Evolutionary conservation across 1,140 invertebrate genomes (phyloP).

Genomic region (Aphelinus certus): DNA sequence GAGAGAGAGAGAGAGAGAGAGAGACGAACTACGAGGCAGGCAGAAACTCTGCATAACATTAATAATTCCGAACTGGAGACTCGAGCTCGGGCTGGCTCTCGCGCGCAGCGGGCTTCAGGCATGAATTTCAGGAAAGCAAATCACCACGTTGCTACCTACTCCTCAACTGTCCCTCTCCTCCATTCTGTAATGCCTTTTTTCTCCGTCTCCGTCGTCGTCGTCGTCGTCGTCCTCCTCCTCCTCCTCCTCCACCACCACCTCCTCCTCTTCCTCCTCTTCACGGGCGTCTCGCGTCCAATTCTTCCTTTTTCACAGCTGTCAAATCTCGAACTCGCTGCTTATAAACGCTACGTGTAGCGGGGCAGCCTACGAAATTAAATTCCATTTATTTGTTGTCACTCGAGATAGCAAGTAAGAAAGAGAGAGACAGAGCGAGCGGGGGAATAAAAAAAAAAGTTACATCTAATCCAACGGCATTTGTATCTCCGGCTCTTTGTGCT

Average conservation of each 20-base stretch:
- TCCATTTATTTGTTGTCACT: slow-evolving; percentile 40
- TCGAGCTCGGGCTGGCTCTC: slow-evolving; percentile 12
- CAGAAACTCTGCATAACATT: slow-evolving; percentile 58
- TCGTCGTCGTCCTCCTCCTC: neutral
- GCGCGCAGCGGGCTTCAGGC: slow-evolving; percentile 34
- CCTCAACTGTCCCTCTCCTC: slow-evolving; percentile 7
- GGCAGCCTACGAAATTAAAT: slow-evolving; percentile 31
- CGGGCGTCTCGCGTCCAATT: neutral
- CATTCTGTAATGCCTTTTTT: neutral
- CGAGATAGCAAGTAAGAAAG: neutral
- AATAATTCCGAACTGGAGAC: slow-evolving; percentile 55
- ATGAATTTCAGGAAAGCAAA: slow-evolving; percentile 44
- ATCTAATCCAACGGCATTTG: slow-evolving; percentile 11
- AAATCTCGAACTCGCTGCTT: slow-evolving; percentile 17
- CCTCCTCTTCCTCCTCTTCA: slow-evolving; percentile 9
- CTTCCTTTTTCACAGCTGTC: slow-evolving; percentile 28
- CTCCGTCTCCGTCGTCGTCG: neutral
- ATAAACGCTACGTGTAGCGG: slow-evolving; percentile 7
- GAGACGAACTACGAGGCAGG: slow-evolving; percentile 47
- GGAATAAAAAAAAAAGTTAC: neutral
- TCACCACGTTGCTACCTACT: slow-evolving; percentile 42
- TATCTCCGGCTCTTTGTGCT: slow-evolving; percentile 19
- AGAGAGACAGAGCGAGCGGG: neutral
- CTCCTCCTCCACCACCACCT: neutral
- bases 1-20: neutral